Evolutionary conservation across 2,113 vertebrate genomes (phyloP).

Genomic region (Psilopsiagon aurifrons): DNA sequence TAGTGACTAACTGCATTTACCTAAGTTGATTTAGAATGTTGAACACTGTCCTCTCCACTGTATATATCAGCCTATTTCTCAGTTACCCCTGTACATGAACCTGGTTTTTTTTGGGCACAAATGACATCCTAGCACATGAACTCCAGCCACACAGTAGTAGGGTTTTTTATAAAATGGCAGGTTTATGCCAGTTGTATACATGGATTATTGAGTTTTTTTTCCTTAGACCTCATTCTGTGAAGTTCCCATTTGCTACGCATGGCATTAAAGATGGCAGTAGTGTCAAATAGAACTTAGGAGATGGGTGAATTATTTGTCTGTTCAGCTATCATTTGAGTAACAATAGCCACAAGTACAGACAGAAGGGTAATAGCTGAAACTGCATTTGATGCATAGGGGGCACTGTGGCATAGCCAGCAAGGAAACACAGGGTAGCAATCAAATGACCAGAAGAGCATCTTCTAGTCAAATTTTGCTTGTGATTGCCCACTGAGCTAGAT

Average conservation of each 20-base stretch:
- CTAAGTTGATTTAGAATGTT: background rate
- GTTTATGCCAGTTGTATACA: background rate
- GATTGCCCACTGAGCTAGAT: background rate
- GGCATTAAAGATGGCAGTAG: background rate
- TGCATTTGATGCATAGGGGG: background rate
- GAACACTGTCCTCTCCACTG: background rate
- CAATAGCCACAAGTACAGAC: background rate
- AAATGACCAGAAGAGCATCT: background rate
- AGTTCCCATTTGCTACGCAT: background rate
- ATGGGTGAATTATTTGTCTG: background rate
- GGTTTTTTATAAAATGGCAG: background rate
- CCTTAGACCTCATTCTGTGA: background rate
- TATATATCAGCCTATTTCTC: background rate
- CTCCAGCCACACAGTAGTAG: fast-evolving
- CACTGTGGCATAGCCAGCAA: background rate
- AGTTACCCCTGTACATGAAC: background rate
- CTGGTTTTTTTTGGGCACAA: background rate
- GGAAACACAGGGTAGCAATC: background rate
- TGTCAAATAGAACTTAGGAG: background rate
- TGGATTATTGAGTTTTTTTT: background rate
- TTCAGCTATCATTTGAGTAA: background rate
- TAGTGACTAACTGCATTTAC: background rate
- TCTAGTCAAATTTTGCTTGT: background rate
- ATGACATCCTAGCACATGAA: background rate
- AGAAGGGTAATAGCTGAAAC: background rate